Percentiles rank a stretch among this genome's conserved stretches.
Conservation (phyloP, 2,888 invertebrate genomes). For the Dilophus febrilis region DNA sequence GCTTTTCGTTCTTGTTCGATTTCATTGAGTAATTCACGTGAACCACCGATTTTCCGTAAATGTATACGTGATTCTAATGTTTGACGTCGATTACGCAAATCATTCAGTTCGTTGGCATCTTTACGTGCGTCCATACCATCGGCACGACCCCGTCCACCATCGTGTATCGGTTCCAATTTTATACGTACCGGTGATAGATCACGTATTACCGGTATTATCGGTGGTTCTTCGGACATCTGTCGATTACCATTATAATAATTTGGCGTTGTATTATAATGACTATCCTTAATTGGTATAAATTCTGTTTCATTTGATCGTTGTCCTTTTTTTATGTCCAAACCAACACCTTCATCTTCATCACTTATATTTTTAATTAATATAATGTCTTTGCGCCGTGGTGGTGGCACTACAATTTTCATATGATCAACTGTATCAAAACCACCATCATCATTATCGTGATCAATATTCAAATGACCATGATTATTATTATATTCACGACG, state of each 20-base stretch:
- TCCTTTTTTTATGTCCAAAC: conserved; percentile 35
- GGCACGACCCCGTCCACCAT: conserved; percentile 37
- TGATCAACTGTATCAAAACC: conserved; percentile 28
- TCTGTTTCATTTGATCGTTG: conserved; percentile 21
- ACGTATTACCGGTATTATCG: conserved; percentile 44
- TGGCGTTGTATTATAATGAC: too few relatives aligned
- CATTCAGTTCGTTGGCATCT: conserved; percentile 29
- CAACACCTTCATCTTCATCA: conserved; percentile 67
- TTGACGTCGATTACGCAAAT: conserved; percentile 55
- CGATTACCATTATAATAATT: too few relatives aligned
- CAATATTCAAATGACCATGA: neutral
- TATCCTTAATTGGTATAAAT: conserved; percentile 15
- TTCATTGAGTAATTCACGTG: conserved; percentile 26
- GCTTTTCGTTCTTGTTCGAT: conserved; percentile 17
- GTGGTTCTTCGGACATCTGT: conserved; percentile 28
- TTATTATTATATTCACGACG: neutral
- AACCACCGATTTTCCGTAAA: conserved; percentile 33
- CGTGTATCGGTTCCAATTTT: conserved; percentile 5
- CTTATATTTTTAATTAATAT: conserved; percentile 32
- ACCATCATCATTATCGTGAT: neutral
- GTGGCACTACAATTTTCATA: conserved; percentile 20
- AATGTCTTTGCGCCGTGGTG: neutral
- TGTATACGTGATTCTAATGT: conserved; percentile 59
- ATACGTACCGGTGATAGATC: conserved; percentile 34
- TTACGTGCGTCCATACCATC: conserved; percentile 42